Base-by-base conservation (phyloP, 2,888 invertebrate genomes). In the Arctia plantaginis region DNA sequence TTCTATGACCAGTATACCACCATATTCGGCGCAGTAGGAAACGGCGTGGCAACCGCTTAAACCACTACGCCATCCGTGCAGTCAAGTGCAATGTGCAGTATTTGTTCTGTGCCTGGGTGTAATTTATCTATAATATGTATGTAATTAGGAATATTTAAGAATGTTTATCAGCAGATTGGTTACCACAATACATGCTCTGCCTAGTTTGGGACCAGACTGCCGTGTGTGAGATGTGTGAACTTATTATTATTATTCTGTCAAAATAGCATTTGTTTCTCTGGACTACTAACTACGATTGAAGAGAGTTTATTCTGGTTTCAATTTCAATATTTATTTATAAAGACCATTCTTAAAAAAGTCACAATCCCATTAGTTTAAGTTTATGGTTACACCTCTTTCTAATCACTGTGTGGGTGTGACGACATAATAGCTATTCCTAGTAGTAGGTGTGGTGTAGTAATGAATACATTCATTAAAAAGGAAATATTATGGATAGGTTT, bases 351-450 rank as follows among this genome's bases (percentile, higher is more conserved):
- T 13, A 12, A 59, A 59, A 27, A 27, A 59, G 27, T 59, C 55
- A 3, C 27, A 59, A 59, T 59, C 4, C 27, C 59, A 59, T 59
- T 13, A 59, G 27, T 59, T 59, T 15, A 41, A 39, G n/a, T 66
- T 35, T n/a, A 41, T n/a, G 35, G 66, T 66, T 66, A 66, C 23
- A 66, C 35, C 59, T 59, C 59, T 59, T 59, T 59, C 15, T 59
- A 59, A 59, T 59, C 59, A 59, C 27, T 27, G 59, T 27, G 59
- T 59, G 59, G 59, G 59, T 59, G 59, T 59, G 59, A 27, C 27
- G 27, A 59, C 15, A 30, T 13, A 59, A 27, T 62, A 62, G 62
- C 62, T 62, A 30, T 62, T 62, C 15, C 30, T 18, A 7, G 30
- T 62, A 30, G 62, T 18, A 62, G 27, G 62, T 62, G 62, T 62